A percentile compares a stretch with the other conserved stretches of the same genome.
Conservation (phyloP, 2,797 vertebrate genomes). For the Lates japonicus region DNA sequence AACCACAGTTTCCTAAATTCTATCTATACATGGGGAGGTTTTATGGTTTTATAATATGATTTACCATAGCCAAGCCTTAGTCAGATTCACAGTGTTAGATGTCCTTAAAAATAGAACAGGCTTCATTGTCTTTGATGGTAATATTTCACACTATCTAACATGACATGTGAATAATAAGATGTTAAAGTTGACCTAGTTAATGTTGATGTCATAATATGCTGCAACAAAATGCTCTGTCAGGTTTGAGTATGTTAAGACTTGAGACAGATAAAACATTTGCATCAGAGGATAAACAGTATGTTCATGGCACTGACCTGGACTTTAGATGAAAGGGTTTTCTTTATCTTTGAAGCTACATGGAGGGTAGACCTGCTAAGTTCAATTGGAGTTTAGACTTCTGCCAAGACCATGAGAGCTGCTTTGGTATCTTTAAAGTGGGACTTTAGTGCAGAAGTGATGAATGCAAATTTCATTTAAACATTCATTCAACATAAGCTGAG, state of each 20-base stretch:
- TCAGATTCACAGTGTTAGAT: background rate
- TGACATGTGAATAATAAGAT: constrained; percentile 15
- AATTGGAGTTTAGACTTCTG: constrained; percentile 51
- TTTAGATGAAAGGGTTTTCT: constrained; percentile 54
- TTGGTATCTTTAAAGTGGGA: constrained; percentile 27
- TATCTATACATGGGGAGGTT: background rate
- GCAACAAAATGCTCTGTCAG: constrained; percentile 34
- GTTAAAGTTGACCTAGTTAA: background rate
- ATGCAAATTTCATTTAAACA: constrained; percentile 13
- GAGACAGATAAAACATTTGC: too few species aligned
- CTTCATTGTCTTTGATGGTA: constrained; percentile 26
- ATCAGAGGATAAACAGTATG: constrained; percentile 50
- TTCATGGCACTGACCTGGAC: constrained; percentile 44
- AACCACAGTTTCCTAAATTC: background rate
- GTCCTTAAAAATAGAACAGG: background rate
- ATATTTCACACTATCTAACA: constrained; percentile 21
- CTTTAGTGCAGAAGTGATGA: constrained; percentile 6
- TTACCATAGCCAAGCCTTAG: background rate
- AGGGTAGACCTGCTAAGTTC: constrained; percentile 36
- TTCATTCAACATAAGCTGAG: background rate
- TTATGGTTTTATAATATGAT: background rate
- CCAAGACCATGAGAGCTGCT: constrained; percentile 26
- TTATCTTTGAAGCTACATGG: constrained; percentile 55
- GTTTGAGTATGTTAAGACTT: constrained; percentile 20
- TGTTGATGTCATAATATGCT: background rate